Conservation (phyloP, 92 coral and sea anemone genomes). For the Porites lobata region DNA sequence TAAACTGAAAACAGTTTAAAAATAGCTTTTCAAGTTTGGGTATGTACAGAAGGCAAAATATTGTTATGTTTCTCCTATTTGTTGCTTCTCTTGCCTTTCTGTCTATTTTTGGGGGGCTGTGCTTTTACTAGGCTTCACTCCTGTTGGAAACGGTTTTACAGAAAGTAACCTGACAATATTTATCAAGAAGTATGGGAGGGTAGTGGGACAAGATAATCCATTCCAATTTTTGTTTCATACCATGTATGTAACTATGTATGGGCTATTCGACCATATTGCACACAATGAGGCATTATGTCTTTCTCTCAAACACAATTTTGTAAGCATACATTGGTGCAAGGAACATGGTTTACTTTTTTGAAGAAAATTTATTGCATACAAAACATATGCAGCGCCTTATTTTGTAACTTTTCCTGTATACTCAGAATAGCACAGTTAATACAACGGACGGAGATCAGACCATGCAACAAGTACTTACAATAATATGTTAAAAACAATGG, state of each 20-base stretch:
- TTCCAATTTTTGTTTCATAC: background rate
- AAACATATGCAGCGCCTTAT: no score
- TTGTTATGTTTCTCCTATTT: background rate
- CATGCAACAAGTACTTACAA: no score
- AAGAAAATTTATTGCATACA: no score
- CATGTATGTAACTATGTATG: no score
- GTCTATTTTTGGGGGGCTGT: background rate
- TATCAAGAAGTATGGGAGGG: background rate
- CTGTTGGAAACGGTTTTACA: background rate
- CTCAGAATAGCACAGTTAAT: no score
- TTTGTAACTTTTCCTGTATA: no score
- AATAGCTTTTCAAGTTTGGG: background rate
- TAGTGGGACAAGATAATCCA: background rate
- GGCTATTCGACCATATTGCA: no score
- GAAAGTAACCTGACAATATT: background rate
- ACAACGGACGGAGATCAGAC: no score
- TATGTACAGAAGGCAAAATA: background rate
- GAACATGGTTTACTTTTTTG: background rate
- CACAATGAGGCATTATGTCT: no score
- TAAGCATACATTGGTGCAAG: background rate
- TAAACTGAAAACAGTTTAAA: no score
- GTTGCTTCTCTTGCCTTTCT: background rate
- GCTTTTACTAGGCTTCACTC: background rate
- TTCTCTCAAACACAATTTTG: no score
- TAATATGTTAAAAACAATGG: no score